Conservation (phyloP, 2,888 invertebrate genomes). For the Ennomos quercinarius region DNA sequence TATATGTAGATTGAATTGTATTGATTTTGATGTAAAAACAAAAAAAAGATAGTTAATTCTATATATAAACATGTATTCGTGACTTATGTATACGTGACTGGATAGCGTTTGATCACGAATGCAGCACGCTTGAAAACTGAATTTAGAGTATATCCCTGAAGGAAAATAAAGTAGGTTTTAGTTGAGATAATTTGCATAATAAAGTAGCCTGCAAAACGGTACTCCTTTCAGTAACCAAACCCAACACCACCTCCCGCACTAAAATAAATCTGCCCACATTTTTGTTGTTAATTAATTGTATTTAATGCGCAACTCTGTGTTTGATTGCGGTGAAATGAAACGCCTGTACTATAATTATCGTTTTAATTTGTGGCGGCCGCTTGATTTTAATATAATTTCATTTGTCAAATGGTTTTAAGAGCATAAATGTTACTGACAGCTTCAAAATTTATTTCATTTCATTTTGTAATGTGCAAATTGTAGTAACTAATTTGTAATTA, state of each 20-base stretch:
- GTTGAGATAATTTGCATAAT: no score
- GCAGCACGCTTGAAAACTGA: no score
- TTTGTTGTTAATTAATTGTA: constrained; percentile 83
- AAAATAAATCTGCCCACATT: constrained; percentile 78
- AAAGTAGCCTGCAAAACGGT: no score
- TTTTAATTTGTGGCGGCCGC: constrained; percentile 63
- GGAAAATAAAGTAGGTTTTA: no score
- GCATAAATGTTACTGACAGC: constrained; percentile 20
- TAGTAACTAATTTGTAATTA: no score
- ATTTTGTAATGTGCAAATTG: constrained; percentile 1
- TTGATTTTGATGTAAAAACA: no score
- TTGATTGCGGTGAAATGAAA: constrained; percentile 75
- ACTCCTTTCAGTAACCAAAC: constrained; percentile 2
- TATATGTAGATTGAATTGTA: no score
- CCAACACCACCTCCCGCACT: constrained; percentile 1
- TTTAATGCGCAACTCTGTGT: constrained; percentile 76
- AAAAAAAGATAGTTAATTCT: no score
- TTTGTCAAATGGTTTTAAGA: constrained; percentile 44
- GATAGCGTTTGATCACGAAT: no score
- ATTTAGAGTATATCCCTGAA: no score
- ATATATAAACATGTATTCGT: no score
- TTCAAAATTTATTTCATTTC: constrained; percentile 6
- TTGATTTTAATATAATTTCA: constrained; percentile 47
- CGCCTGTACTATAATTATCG: constrained; percentile 65
- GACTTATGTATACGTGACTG: no score